A percentile compares a stretch with the other conserved stretches of the same genome.
Evolutionary conservation across 2,888 invertebrate genomes (phyloP).

Genomic region (Aquatica leii): DNA sequence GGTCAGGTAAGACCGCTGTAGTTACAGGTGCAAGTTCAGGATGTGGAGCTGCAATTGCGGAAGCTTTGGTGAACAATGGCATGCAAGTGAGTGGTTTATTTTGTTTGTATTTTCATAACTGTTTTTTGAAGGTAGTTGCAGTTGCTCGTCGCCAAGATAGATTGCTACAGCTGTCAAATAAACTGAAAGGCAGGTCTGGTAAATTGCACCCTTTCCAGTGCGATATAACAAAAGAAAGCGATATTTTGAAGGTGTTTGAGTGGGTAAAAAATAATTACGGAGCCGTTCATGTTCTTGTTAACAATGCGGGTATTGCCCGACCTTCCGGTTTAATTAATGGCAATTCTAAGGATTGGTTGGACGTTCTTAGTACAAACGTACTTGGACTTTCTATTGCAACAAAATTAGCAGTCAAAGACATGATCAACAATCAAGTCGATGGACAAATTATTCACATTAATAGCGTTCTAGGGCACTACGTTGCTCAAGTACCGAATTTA

Average conservation of each 20-base stretch:
- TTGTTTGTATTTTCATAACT: neutral
- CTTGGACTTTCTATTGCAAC: slow-evolving; percentile 45
- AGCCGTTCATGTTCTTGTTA: slow-evolving; percentile 42
- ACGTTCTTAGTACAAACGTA: slow-evolving; percentile 46
- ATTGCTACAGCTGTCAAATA: slow-evolving; percentile 39
- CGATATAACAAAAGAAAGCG: too few relatives aligned
- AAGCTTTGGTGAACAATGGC: too few relatives aligned
- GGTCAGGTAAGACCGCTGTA: too few relatives aligned
- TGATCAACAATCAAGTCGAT: slow-evolving; percentile 41
- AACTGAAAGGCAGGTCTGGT: slow-evolving; percentile 22
- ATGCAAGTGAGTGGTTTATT: too few relatives aligned
- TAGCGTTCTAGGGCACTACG: slow-evolving; percentile 47
- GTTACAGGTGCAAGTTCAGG: too few relatives aligned
- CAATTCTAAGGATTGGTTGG: slow-evolving; percentile 41
- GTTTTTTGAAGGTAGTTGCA: slow-evolving; percentile 44
- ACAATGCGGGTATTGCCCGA: slow-evolving; percentile 45
- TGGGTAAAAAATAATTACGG: slow-evolving; percentile 42
- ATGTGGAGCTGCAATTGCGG: too few relatives aligned
- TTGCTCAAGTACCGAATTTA: slow-evolving; percentile 42
- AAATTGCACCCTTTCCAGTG: too few relatives aligned
- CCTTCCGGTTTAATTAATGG: slow-evolving; percentile 41
- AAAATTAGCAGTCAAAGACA: slow-evolving; percentile 44
- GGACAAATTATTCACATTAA: slow-evolving; percentile 50
- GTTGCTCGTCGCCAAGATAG: slow-evolving; percentile 45
- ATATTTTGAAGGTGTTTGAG: slow-evolving; percentile 42